Conservation (phyloP, 1,140 invertebrate genomes). For the Diabrotica undecimpunctata region DNA sequence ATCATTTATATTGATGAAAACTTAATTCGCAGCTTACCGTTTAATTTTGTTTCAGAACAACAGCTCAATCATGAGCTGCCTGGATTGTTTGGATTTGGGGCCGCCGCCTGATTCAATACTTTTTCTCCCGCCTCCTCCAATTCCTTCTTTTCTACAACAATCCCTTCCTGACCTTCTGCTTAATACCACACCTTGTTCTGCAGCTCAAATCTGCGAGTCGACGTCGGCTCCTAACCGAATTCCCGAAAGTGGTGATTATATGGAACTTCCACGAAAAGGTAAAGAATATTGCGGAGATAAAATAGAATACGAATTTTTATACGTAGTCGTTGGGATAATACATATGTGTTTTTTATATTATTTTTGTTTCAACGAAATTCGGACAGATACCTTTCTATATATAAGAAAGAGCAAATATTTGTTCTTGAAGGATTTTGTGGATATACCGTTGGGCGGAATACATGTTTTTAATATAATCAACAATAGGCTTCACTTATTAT, state of each 20-base stretch:
- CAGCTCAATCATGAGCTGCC: conserved; percentile 38
- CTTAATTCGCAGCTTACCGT: no score
- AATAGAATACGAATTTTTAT: not conserved
- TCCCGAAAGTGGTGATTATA: conserved; percentile 61
- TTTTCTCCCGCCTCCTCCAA: conserved; percentile 75
- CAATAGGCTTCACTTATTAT: no score
- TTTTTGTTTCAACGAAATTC: no score
- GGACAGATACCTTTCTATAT: not conserved
- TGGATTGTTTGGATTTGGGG: conserved; percentile 65
- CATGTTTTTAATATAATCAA: no score
- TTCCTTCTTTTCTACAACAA: conserved; percentile 65
- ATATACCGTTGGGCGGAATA: no score
- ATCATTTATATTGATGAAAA: no score
- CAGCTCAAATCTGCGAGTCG: conserved; percentile 43
- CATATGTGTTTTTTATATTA: not conserved
- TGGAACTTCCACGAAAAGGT: conserved; percentile 72
- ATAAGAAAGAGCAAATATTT: no score
- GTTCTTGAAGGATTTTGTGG: no score
- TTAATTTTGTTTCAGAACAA: no score
- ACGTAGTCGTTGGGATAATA: not conserved
- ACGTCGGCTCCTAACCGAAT: conserved; percentile 26
- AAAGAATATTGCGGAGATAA: no score
- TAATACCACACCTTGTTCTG: conserved; percentile 54
- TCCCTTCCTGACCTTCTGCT: conserved; percentile 45
- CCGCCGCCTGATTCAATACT: conserved; percentile 78